Evolutionary conservation across 2,888 invertebrate genomes (phyloP).

Genomic region (Sceliomorpha sp.): DNA sequence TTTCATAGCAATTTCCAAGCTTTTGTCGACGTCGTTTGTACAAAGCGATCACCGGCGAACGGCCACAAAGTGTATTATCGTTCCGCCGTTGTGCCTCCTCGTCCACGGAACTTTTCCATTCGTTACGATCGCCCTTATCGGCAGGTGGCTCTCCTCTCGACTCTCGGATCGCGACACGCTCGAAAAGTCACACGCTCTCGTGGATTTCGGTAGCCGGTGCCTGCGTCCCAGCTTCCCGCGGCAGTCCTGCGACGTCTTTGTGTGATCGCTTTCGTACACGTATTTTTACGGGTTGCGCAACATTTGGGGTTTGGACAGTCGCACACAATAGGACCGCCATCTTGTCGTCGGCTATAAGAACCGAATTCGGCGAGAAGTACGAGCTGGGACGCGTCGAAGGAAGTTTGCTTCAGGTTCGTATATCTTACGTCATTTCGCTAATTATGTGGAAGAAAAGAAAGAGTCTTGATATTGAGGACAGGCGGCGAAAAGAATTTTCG

Average conservation of each 20-base stretch:
- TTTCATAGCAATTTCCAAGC: no score
- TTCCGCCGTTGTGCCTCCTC: slow-evolving; percentile 24
- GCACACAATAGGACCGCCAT: no score
- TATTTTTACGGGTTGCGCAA: slow-evolving; percentile 28
- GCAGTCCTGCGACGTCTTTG: slow-evolving; percentile 43
- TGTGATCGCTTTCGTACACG: slow-evolving; percentile 34
- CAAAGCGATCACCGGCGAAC: no score
- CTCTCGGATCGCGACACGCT: slow-evolving; percentile 36
- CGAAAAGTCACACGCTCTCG: slow-evolving; percentile 51
- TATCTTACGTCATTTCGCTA: no score
- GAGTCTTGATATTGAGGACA: no score
- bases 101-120: slow-evolving; percentile 46
- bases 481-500: no score
- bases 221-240: slow-evolving; percentile 20
- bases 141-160: slow-evolving; percentile 51
- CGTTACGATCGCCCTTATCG: slow-evolving; percentile 47
- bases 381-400: no score
- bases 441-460: no score
- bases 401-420: no score
- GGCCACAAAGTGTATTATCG: slow-evolving; percentile 11
- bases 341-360: no score
- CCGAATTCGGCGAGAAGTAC: no score
- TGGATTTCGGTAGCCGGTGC: slow-evolving; percentile 41
- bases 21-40: no score
- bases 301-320: not conserved